Evolutionary conservation across 2,888 invertebrate species (phyloP), one percentile per base, ranked within the genome.

Genomic region (Nephrotoma appendiculata): DNA sequence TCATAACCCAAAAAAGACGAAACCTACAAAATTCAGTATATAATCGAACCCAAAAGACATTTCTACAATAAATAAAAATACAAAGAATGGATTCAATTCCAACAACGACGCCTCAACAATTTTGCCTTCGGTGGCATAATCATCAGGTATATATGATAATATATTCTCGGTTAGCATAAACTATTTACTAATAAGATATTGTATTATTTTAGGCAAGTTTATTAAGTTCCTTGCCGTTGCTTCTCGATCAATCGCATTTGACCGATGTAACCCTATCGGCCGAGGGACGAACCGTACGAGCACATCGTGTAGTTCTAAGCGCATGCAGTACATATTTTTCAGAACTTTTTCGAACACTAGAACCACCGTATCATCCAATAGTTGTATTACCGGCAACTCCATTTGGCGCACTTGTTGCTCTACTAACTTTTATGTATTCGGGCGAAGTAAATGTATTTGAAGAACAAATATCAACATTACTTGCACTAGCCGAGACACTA

Each of bases 301-400:
- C 97, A 1, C 98, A 98, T 91, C 94, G 95, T 89, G 94, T 98
- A 86, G 96, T 98, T 86, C 92, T 98, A 87, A 97, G 97, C 42
- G 96, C 97, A 88, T 97, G 98, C 92, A 97, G 97, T 92, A 95
- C 95, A 89, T 98, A 98, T 92, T 98, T 98, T 91, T 95, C 96
- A 89, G 96, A 97, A 90, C 92, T 97, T 88, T 97, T 97, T 92
- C 91, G 91, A n/a, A 91, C 91, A 0, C 89, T 91, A 88, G 91
- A 91, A 88, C 89, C 90, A 52, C 89, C 90, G 86, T 91, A 89
- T 89, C 92, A 92, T 89, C 91, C 91, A 86, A 91, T 92, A 41
- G 91, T 91, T 91, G 88, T 92, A 19, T 90, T 92, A 89, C 91
- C 91, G 2, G 91, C 91, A 6, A 91, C 92, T 86, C 90, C 91